phyloP scores from a whole-genome alignment of 2,113 vertebrate genomes.

The Hymenochirus boettgeri region DNA sequence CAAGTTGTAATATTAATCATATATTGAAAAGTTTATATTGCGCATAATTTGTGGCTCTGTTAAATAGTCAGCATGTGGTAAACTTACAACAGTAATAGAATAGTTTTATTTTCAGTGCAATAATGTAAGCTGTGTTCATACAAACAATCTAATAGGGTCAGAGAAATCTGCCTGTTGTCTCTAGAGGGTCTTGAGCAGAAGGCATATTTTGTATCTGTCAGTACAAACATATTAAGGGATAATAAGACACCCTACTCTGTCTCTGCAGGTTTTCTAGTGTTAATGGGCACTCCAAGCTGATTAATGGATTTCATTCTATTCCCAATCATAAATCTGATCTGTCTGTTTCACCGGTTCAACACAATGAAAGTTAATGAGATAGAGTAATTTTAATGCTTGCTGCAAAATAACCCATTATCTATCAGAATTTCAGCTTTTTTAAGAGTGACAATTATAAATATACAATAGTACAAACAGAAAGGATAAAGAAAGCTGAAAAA shows the following conservation, averaged over 20 bases:
- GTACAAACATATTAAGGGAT: slow-evolving; percentile 36
- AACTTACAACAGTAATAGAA: slow-evolving; percentile 10
- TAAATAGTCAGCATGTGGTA: not conserved
- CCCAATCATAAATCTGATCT: slow-evolving; percentile 38
- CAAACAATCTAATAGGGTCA: not conserved
- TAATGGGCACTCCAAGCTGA: slow-evolving; percentile 41
- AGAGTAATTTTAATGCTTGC: slow-evolving; percentile 9
- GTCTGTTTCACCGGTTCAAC: slow-evolving; percentile 22
- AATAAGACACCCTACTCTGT: slow-evolving; percentile 29
- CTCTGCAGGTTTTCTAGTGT: slow-evolving; percentile 31
- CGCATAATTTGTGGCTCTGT: slow-evolving; percentile 17
- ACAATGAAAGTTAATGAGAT: slow-evolving; percentile 36
- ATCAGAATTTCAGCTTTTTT: not conserved
- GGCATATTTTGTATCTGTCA: slow-evolving; percentile 9
- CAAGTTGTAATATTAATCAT: slow-evolving; percentile 30
- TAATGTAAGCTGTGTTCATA: fast-evolving
- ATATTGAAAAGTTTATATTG: slow-evolving; percentile 20
- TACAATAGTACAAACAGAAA: too few relatives aligned
- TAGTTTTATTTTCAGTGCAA: not conserved
- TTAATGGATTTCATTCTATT: slow-evolving; percentile 37
- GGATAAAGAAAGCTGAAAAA: too few relatives aligned
- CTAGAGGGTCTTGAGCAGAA: slow-evolving; percentile 1
- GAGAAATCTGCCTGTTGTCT: slow-evolving; percentile 11
- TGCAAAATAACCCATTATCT: slow-evolving; percentile 21
- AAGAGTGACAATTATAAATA: too few relatives aligned